Base-by-base conservation (phyloP, 2,113 vertebrate genomes). In the Lophotis ruficrista region DNA sequence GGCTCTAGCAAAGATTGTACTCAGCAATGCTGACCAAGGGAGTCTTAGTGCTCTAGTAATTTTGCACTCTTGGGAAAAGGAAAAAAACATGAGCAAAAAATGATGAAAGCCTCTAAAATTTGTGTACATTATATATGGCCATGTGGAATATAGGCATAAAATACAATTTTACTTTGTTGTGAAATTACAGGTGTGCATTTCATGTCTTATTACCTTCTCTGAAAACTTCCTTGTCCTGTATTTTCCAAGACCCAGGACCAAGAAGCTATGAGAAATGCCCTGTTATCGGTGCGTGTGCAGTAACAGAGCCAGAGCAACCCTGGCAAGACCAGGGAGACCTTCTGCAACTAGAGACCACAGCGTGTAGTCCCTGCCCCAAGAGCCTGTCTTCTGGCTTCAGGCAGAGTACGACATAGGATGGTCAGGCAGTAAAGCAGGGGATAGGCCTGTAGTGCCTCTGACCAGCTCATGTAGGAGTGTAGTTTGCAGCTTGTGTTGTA, bases 281-380 rank as follows among this genome's bases (percentile, higher is more conserved):
- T 1, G 0, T 13, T 51, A 28, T 11, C 38, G 23, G 7, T 23
- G 6, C 0, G 1, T 10, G 6, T 15, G 16, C 33, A 77, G 3
- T 27, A 57, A 51, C 28, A 58, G 37, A 83, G 41, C n/a, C 68
- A 66, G 41, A 58, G 53, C 27, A 65, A 9, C 14, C 21, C 45
- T 53, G 45, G 28, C 27, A 19, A 33, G 54, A 62, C 10, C 24
- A 38, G 58, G 9, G 11, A 14, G 45, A 14, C 51, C 12, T 47
- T 51, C 58, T 70, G 20, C 58, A 70, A 10, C 6, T 0, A 13
- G 30, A 64, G 25, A 47, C 20, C 16, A 8, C 13, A 48, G 20
- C 19, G 10, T 37, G 23, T 8, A 22, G 27, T 51, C 9, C 12
- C 33, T 72, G 14, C 33, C 35, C 31, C 33, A 28, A 5, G 9